phyloP scores from a whole-genome alignment of 2,888 invertebrate genomes.

The Chalcis sispes region DNA sequence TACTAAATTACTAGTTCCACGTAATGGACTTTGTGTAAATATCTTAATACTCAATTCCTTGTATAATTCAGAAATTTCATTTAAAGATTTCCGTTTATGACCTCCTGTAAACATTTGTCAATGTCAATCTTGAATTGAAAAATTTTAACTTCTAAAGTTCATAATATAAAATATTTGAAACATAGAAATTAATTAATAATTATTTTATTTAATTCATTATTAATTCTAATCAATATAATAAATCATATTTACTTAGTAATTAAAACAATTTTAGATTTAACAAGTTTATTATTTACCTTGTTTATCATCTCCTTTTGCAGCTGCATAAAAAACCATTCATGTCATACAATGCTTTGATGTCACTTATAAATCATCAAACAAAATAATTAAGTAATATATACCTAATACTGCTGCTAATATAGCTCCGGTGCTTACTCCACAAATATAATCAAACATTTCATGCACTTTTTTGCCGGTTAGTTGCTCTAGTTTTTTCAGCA shows the following conservation, averaged over 20 bases:
- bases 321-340: constrained; percentile 61
- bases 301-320: constrained; percentile 60
- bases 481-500: constrained; percentile 86
- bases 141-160: too few species aligned
- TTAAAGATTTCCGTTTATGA: constrained; percentile 78
- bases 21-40: constrained; percentile 81
- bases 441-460: constrained; percentile 91
- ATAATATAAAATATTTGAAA: too few species aligned
- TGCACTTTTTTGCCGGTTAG: constrained; percentile 82
- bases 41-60: constrained; percentile 80
- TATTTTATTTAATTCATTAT: too few species aligned
- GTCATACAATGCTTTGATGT: constrained; percentile 43
- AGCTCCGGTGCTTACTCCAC: constrained; percentile 90
- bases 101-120: constrained; percentile 74
- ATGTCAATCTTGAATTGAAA: too few species aligned
- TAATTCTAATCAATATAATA: too few species aligned
- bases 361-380: constrained; percentile 8
- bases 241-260: too few species aligned
- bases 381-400: constrained; percentile 67
- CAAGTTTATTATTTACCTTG: constrained; percentile 57
- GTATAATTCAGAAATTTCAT: constrained; percentile 80
- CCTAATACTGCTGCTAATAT: constrained; percentile 87
- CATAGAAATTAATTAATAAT: too few species aligned
- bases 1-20: constrained; percentile 87
- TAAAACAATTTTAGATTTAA: constrained; percentile 21